Conservation (phyloP, 2,888 invertebrate species). For the Laspeyria flexula region DNA sequence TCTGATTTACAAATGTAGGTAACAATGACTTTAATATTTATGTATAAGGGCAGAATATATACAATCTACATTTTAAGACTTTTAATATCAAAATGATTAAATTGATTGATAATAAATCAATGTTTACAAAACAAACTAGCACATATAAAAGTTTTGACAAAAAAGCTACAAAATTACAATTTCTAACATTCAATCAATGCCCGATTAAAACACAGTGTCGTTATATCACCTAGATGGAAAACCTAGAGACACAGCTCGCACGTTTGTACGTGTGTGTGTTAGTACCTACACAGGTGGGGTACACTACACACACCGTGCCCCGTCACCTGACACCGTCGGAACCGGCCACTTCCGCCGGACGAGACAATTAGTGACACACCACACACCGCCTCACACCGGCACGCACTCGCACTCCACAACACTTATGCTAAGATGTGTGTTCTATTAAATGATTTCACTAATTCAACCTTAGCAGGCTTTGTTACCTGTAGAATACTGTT, state of each 20-base stretch:
- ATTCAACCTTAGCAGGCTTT: neutral
- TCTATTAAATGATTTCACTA: slow-evolving; percentile 27
- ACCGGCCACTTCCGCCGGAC: slow-evolving; percentile 85
- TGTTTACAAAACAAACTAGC: too few relatives aligned
- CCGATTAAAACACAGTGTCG: slow-evolving; percentile 2
- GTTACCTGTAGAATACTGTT: too few relatives aligned
- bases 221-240: slow-evolving; percentile 11
- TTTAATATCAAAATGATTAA: too few relatives aligned
- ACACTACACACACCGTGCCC: slow-evolving; percentile 31
- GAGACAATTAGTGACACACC: slow-evolving; percentile 82
- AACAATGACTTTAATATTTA: too few relatives aligned
- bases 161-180: too few relatives aligned
- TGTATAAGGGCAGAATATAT: too few relatives aligned
- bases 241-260: neutral
- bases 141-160: too few relatives aligned
- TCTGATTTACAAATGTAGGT: too few relatives aligned
- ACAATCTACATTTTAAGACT: too few relatives aligned
- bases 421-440: slow-evolving; percentile 42
- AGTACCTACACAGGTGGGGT: slow-evolving; percentile 70
- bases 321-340: slow-evolving; percentile 83
- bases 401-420: slow-evolving; percentile 47
- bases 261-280: slow-evolving; percentile 18
- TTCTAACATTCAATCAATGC: too few relatives aligned
- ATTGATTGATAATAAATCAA: too few relatives aligned
- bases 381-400: too few relatives aligned